A percentile compares a stretch with the other conserved stretches of the same genome.
phyloP scores from a whole-genome alignment of 2,797 vertebrate species.

The Rhabdomys pumilio region DNA sequence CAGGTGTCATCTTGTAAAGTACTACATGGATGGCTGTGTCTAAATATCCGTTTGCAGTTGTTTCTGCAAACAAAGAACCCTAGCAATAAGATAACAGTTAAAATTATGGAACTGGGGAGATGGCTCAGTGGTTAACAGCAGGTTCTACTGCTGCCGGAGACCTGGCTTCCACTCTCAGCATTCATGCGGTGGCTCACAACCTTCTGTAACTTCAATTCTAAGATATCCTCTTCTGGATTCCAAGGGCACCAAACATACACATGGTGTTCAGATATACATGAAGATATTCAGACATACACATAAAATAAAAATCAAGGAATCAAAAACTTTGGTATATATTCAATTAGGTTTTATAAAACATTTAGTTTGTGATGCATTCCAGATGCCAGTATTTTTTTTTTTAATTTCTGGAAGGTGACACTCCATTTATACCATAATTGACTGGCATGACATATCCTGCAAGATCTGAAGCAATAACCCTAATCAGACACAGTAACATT shows the following conservation, averaged over 20 bases:
- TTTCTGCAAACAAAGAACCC: not conserved
- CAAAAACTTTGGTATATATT: constrained; percentile 22
- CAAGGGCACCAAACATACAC: not conserved
- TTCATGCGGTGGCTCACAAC: not conserved
- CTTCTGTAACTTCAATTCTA: not conserved
- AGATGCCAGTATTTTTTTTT: constrained; percentile 51
- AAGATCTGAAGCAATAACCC: not conserved
- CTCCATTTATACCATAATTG: constrained; percentile 1
- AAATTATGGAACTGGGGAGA: not conserved
- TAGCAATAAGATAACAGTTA: constrained; percentile 24
- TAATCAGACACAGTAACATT: constrained; percentile 64
- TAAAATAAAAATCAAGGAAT: constrained; percentile 2
- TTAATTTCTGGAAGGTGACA: constrained; percentile 20
- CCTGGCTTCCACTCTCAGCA: not conserved
- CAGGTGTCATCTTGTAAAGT: not conserved
- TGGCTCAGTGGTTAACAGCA: fast-evolving
- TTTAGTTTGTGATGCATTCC: constrained; percentile 1
- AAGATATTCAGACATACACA: not conserved
- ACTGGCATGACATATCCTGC: not conserved
- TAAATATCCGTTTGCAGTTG: not conserved
- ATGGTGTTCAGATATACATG: not conserved
- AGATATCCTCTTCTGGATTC: constrained; percentile 3
- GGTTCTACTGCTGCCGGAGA: not conserved
- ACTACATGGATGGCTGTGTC: not conserved
- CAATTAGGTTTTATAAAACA: constrained; percentile 21